Conservation (phyloP, 2,797 vertebrate genomes). For the Falco columbarius region DNA sequence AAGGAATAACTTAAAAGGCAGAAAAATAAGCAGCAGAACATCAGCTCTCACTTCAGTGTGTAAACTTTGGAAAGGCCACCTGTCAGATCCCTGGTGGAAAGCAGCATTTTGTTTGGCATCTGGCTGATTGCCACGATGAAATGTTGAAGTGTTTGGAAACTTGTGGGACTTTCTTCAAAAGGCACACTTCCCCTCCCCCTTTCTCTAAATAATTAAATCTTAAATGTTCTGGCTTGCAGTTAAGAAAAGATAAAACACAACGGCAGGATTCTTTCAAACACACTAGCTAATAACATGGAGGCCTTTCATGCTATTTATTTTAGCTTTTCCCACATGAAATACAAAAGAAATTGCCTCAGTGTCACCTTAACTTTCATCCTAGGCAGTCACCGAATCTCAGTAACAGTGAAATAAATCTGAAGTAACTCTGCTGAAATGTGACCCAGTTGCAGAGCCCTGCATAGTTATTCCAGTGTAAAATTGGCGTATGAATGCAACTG, state of each 20-base stretch:
- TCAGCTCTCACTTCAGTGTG: slow-evolving; percentile 72
- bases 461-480: background rate
- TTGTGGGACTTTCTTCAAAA: slow-evolving; percentile 67
- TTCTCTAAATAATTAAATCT: slow-evolving; percentile 64
- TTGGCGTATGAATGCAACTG: accelerated
- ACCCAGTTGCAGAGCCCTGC: background rate
- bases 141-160: slow-evolving; percentile 71
- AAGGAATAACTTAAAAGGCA: slow-evolving; percentile 62
- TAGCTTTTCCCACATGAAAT: slow-evolving; percentile 32
- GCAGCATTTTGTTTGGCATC: slow-evolving; percentile 72
- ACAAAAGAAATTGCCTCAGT: slow-evolving; percentile 13
- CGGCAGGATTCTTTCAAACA: slow-evolving; percentile 58
- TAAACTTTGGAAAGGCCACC: slow-evolving; percentile 74
- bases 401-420: slow-evolving; percentile 1
- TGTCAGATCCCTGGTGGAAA: slow-evolving; percentile 72
- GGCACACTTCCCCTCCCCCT: slow-evolving; percentile 35
- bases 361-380: slow-evolving; percentile 20
- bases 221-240: slow-evolving; percentile 58
- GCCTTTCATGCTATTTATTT: slow-evolving; percentile 46
- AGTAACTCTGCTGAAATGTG: background rate
- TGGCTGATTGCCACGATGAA: slow-evolving; percentile 68
- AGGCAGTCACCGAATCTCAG: background rate
- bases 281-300: slow-evolving; percentile 15
- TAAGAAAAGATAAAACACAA: slow-evolving; percentile 59
- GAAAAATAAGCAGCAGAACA: slow-evolving; percentile 70